Evolutionary conservation across 2,797 vertebrate genomes (phyloP).

Genomic region (Tachyglossus aculeatus): DNA sequence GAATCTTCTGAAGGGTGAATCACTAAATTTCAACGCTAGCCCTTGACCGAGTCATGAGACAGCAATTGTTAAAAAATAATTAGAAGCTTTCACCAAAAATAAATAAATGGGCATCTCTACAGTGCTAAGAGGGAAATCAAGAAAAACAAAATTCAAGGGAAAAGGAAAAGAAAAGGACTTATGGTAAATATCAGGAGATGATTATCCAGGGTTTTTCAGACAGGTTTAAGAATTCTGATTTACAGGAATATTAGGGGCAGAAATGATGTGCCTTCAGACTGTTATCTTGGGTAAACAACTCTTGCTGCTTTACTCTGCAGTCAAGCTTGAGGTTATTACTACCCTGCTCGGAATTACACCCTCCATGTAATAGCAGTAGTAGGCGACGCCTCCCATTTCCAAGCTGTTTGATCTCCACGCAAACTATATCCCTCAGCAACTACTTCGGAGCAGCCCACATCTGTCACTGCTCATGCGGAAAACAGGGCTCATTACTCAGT

Average conservation of each 20-base stretch:
- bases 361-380: background rate
- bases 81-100: background rate
- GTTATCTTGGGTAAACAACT: constrained; percentile 55
- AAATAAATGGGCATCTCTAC: background rate
- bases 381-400: background rate
- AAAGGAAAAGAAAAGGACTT: background rate
- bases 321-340: constrained; percentile 13
- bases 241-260: background rate
- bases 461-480: background rate
- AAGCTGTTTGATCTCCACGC: background rate
- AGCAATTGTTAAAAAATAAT: background rate
- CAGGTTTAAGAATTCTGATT: constrained; percentile 4
- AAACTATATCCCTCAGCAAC: background rate
- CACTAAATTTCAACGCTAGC: background rate
- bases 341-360: constrained; percentile 10
- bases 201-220: background rate
- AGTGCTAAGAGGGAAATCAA: constrained; percentile 1
- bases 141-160: background rate
- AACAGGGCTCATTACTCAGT: background rate
- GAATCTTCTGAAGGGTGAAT: background rate
- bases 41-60: background rate
- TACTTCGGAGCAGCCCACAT: background rate
- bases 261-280: constrained; percentile 13
- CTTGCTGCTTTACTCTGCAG: constrained; percentile 36
- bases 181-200: constrained; percentile 25